Percentiles rank a stretch among this genome's conserved stretches.
These are phyloP conservation scores for Crypturellus tataupa DNA, from an alignment of 2,797 vertebrate species.

Conservation along the genomic window DNA sequence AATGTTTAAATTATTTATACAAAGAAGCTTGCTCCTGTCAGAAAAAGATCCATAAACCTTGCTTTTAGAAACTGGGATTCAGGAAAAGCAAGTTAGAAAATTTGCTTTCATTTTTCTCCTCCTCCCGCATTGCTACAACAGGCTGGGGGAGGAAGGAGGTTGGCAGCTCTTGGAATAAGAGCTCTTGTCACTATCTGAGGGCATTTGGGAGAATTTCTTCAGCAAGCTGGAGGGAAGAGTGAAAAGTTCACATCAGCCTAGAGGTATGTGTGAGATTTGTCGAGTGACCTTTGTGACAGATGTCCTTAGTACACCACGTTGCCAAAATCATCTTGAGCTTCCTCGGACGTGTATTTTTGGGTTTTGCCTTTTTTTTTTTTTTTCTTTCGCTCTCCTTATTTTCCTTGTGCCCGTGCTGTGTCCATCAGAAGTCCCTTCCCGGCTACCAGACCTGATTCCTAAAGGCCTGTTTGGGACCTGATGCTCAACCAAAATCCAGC, in stretches of 20 bases:
- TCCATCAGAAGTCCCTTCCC: background rate
- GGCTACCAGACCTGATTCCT: background rate
- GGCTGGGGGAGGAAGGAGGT: constrained; percentile 29
- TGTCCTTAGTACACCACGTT: background rate
- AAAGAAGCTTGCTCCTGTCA: background rate
- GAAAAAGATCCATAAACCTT: background rate
- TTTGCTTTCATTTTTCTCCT: constrained; percentile 27
- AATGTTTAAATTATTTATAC: background rate
- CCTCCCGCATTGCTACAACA: constrained; percentile 19
- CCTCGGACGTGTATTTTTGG: background rate
- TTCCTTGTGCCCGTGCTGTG: background rate
- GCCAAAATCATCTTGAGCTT: constrained; percentile 25
- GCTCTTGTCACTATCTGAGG: constrained; percentile 62
- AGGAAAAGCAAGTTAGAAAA: background rate
- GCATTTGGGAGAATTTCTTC: constrained; percentile 57
- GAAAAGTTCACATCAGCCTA: constrained; percentile 59
- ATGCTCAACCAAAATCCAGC: background rate
- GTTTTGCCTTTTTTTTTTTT: no score
- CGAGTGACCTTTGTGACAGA: constrained; percentile 8
- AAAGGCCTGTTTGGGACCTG: background rate
- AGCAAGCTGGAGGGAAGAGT: constrained; percentile 37
- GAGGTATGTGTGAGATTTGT: constrained; percentile 46
- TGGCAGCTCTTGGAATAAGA: constrained; percentile 29
- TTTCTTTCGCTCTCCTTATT: background rate
- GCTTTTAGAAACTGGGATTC: background rate